Conservation (phyloP, 2,113 vertebrate genomes). For the Thamnaconus septentrionalis region DNA sequence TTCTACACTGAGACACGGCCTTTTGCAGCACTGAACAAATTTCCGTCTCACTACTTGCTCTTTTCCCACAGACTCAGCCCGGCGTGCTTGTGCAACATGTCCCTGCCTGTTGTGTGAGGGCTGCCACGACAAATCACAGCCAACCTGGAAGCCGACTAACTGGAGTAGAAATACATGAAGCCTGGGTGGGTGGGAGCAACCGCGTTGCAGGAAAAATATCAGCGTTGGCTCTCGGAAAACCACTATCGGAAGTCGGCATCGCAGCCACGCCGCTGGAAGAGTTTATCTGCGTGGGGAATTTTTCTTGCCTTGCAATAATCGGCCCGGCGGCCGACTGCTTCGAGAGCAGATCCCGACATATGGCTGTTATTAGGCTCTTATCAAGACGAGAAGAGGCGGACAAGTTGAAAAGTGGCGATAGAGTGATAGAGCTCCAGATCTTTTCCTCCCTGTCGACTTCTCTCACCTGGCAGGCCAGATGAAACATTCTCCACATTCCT, state of each 20-base stretch:
- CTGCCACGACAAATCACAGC: conserved; percentile 8
- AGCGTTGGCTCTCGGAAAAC: conserved; percentile 6
- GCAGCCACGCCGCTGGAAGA: not conserved
- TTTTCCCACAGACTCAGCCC: conserved; percentile 41
- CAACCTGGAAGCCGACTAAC: conserved; percentile 34
- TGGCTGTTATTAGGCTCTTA: not conserved
- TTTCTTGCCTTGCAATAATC: conserved; percentile 6
- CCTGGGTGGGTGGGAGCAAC: not conserved
- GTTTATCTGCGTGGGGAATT: conserved; percentile 4
- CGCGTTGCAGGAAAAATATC: conserved; percentile 16
- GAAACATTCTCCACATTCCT: too few species aligned
- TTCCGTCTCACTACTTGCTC: conserved; percentile 4
- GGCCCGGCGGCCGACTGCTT: conserved; percentile 3
- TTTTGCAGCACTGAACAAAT: too few species aligned
- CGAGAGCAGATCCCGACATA: conserved; percentile 6
- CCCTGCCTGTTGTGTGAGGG: conserved; percentile 24
- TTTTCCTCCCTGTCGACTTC: not conserved
- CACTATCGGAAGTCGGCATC: conserved; percentile 5
- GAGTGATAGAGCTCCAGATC: conserved; percentile 1
- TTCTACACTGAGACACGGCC: too few species aligned
- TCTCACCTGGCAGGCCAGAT: too few species aligned
- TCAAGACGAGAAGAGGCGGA: conserved; percentile 1
- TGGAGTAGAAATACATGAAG: conserved; percentile 21
- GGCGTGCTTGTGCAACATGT: conserved; percentile 11
- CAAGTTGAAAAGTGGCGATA: not conserved